phyloP scores from a whole-genome alignment of 1,140 invertebrate species.

The Halesus radiatus region DNA sequence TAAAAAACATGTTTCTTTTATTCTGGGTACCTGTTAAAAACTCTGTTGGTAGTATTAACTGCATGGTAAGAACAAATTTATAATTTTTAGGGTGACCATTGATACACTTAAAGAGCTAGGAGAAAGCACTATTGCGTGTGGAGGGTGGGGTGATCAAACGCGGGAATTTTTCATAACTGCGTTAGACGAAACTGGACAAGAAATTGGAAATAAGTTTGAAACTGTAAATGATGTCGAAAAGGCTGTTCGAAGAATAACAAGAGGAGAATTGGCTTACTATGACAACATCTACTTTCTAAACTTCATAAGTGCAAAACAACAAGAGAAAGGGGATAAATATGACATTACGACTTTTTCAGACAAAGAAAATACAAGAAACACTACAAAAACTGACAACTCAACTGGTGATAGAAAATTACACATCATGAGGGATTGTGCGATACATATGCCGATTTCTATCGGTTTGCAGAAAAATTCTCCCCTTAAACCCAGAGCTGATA shows the following conservation, averaged over 20 bases:
- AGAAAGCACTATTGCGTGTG: constrained; percentile 74
- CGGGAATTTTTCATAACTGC: constrained; percentile 79
- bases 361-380: constrained; percentile 40
- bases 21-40: too few relatives aligned
- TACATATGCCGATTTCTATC: constrained; percentile 84
- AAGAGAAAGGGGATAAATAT: constrained; percentile 58
- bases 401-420: constrained; percentile 75
- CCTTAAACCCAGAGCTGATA: constrained; percentile 78
- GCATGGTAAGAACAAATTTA: too few relatives aligned
- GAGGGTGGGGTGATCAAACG: constrained; percentile 79
- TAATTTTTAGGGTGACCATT: constrained; percentile 76
- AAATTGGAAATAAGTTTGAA: constrained; percentile 78
- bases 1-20: too few relatives aligned
- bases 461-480: constrained; percentile 87
- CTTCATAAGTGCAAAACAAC: constrained; percentile 73
- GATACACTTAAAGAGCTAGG: constrained; percentile 80
- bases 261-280: constrained; percentile 82
- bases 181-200: constrained; percentile 74
- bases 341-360: constrained; percentile 47
- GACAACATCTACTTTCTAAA: constrained; percentile 83
- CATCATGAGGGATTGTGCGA: constrained; percentile 84
- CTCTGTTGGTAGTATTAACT: too few relatives aligned
- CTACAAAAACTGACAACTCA: constrained; percentile 51
- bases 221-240: constrained; percentile 71
- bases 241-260: constrained; percentile 75